Evolutionary conservation across 2,888 invertebrate species (phyloP), one percentile per base, ranked within the genome.

Genomic region (Drosophila kokeensis): DNA sequence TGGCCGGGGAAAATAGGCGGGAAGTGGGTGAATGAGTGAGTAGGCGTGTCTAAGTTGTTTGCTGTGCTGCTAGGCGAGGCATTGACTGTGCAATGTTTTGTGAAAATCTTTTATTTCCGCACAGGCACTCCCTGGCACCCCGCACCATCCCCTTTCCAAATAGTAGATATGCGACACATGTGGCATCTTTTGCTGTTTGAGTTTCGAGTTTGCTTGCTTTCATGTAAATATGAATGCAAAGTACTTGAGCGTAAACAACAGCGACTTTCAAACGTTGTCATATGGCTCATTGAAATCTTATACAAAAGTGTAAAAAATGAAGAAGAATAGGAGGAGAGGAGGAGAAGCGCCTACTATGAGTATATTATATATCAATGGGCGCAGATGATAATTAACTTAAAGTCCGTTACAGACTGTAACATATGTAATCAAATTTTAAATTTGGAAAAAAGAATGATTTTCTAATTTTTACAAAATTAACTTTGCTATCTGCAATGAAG

Each of bases 81-180:
- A 65, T 74, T 68, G 88, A 58, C 85, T 85, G 87, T 72, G 87
- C 84, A 87, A 81, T 84, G 82, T 73, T 62, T 85, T 89, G 90
- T 85, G 48, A 85, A 45, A 85, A 87, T 85, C 77, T 89, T 85
- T 85, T 85, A 89, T 89, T 89, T 85, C 86, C 85, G 69, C 63
- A 45, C 62, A 54, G 52, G 30, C 40, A 18, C 30, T 36, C 24
- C 30, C 29, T 18, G 21, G 7, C 53, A 10, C 3, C 40, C 2
- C 15, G 3, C 18, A 7, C 4, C 2, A 1, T 0, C 2, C 24
- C 5, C 21, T 11, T 50, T 13, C 36, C n/a, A 50, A 32, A 48
- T 15, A 6, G 40, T 5, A 32, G 30, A 59, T 38, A 32, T n/a
- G 45, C 38, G 53, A 59, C 74, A 70, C 67, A 73, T 69, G 70